Evolutionary conservation across 1,140 invertebrate species (phyloP).

Genomic region (Lepidotrigona ventralis): DNA sequence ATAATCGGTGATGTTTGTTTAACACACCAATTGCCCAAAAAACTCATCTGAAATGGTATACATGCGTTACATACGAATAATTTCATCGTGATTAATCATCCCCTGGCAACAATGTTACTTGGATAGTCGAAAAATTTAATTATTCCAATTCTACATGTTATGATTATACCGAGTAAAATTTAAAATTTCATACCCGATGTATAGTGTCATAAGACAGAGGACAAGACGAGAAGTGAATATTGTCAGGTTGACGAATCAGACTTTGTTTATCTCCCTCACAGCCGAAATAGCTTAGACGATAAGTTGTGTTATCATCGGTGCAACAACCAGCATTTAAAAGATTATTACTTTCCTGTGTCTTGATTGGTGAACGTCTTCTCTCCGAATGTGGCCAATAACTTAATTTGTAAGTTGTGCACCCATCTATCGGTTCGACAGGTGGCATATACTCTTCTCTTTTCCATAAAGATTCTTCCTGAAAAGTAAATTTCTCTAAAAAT

Average conservation of each 20-base stretch:
- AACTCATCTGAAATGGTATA: constrained; percentile 70
- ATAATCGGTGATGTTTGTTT: constrained; percentile 65
- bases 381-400: constrained; percentile 79
- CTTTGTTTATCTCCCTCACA: constrained; percentile 65
- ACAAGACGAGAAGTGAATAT: constrained; percentile 64
- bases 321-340: constrained; percentile 67
- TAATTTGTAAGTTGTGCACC: constrained; percentile 81
- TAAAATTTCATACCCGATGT: constrained; percentile 61
- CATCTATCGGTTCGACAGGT: constrained; percentile 77
- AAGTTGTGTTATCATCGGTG: constrained; percentile 75
- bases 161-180: constrained; percentile 18
- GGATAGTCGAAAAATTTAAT: too few species aligned
- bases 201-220: constrained; percentile 72
- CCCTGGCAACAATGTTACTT: too few species aligned
- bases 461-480: constrained; percentile 66
- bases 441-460: constrained; percentile 65
- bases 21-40: constrained; percentile 74
- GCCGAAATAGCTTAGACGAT: constrained; percentile 75
- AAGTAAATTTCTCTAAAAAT: neutral
- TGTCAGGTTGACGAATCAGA: constrained; percentile 61
- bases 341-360: constrained; percentile 58
- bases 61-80: neutral
- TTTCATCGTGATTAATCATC: too few species aligned
- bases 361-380: constrained; percentile 58
- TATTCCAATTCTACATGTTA: too few species aligned